Evolutionary conservation across 2,113 vertebrate genomes (phyloP).

Genomic region (Stegostoma tigrinum): DNA sequence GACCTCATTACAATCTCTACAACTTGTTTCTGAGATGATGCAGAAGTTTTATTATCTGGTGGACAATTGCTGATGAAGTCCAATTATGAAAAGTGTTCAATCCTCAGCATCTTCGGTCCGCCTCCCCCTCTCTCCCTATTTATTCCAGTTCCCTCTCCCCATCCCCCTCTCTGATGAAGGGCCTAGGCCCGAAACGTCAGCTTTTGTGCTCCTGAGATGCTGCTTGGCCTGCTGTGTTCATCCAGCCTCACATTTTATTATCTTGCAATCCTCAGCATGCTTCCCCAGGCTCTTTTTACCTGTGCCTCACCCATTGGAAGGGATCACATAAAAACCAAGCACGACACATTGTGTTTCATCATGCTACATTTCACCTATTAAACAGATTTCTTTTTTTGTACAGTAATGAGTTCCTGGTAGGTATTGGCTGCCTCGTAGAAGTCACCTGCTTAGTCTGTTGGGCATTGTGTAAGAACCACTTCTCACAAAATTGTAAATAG

Average conservation of each 20-base stretch:
- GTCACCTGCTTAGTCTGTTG: background rate
- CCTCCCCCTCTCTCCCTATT: too few species aligned
- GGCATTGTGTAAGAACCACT: background rate
- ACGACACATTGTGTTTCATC: background rate
- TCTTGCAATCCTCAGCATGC: background rate
- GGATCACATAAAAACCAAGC: background rate
- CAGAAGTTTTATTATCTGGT: background rate
- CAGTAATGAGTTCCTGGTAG: background rate
- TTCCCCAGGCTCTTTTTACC: background rate
- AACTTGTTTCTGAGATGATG: background rate
- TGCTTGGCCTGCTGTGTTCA: too few species aligned
- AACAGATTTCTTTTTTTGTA: background rate
- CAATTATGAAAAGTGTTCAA: background rate
- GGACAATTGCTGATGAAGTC: background rate
- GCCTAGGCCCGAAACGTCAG: too few species aligned
- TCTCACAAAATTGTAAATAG: background rate
- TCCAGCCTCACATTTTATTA: too few species aligned
- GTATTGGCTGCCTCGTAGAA: background rate
- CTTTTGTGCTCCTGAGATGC: too few species aligned
- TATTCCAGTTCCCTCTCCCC: too few species aligned
- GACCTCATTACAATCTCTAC: too few species aligned
- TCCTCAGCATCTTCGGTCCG: too few species aligned
- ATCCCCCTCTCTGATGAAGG: too few species aligned
- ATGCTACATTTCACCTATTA: background rate
- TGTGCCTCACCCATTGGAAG: background rate